These are phyloP conservation scores for Synanthedon vespiformis DNA, from an alignment of 2,888 invertebrate genomes.

Conservation along the genomic window DNA sequence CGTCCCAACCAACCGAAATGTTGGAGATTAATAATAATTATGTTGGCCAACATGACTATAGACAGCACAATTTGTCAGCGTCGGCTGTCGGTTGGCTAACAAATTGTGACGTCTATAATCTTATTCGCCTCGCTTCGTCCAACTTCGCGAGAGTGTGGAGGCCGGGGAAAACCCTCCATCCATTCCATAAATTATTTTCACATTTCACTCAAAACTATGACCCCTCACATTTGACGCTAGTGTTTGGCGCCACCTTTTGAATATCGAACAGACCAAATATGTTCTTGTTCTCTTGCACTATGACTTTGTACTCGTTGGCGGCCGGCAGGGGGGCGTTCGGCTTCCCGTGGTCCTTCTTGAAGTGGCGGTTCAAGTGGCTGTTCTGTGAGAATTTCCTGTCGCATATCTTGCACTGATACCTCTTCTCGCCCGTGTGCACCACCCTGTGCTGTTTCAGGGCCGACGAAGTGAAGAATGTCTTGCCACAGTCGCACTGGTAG, in stretches of 20 bases:
- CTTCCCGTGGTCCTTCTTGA: conserved; percentile 51
- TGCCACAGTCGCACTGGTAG: conserved; percentile 58
- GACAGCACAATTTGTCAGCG: too few species aligned
- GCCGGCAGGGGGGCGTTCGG: conserved; percentile 42
- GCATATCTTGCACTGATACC: conserved; percentile 57
- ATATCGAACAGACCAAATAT: conserved; percentile 22
- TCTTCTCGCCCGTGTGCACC: conserved; percentile 59
- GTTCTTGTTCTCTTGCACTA: conserved; percentile 20
- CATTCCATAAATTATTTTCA: background rate
- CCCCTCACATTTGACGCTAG: conserved; percentile 30
- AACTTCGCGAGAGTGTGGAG: too few species aligned
- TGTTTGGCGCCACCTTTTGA: conserved; percentile 5
- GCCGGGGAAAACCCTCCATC: too few species aligned
- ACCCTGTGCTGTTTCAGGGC: conserved; percentile 55
- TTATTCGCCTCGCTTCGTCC: too few species aligned
- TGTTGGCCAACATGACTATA: too few species aligned
- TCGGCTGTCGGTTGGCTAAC: too few species aligned
- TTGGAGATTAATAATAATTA: too few species aligned
- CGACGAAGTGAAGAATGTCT: conserved; percentile 58
- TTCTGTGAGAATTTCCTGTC: conserved; percentile 57
- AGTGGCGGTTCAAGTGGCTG: conserved; percentile 54
- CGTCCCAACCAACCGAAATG: too few species aligned
- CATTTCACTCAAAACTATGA: conserved; percentile 14
- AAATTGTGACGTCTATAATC: too few species aligned
- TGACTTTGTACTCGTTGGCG: conserved; percentile 35